Conservation (phyloP, 2,113 vertebrate genomes). For the Vireo altiloquus region DNA sequence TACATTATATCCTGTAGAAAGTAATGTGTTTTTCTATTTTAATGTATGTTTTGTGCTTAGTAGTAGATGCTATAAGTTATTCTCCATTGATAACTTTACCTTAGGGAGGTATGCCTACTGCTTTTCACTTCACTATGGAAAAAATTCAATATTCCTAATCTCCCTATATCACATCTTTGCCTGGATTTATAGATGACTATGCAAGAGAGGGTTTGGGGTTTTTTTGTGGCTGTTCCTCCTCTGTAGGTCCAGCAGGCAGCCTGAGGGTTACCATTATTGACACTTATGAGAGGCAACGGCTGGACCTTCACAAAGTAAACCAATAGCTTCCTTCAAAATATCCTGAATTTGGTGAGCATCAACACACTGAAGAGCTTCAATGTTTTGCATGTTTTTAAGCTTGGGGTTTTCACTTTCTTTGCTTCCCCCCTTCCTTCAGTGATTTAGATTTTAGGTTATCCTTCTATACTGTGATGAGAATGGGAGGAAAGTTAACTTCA, state of each 20-base stretch:
- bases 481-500: background rate
- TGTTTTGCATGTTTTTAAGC: background rate
- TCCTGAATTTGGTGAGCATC: background rate
- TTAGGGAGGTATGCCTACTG: background rate
- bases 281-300: background rate
- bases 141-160: background rate
- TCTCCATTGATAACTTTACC: background rate
- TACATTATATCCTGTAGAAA: background rate
- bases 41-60: background rate
- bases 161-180: background rate
- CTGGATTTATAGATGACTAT: background rate
- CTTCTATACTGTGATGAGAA: background rate
- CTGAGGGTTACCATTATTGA: background rate
- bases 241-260: background rate
- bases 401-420: background rate
- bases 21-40: background rate
- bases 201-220: fast-evolving
- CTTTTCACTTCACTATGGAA: background rate
- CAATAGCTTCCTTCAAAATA: background rate
- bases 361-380: background rate
- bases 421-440: background rate
- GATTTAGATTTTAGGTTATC: background rate
- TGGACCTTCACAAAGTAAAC: background rate
- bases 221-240: background rate
- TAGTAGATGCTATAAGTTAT: background rate